Evolutionary conservation across 2,797 vertebrate species (phyloP), one percentile per base, ranked within the genome.

Genomic region (Karalla daura): DNA sequence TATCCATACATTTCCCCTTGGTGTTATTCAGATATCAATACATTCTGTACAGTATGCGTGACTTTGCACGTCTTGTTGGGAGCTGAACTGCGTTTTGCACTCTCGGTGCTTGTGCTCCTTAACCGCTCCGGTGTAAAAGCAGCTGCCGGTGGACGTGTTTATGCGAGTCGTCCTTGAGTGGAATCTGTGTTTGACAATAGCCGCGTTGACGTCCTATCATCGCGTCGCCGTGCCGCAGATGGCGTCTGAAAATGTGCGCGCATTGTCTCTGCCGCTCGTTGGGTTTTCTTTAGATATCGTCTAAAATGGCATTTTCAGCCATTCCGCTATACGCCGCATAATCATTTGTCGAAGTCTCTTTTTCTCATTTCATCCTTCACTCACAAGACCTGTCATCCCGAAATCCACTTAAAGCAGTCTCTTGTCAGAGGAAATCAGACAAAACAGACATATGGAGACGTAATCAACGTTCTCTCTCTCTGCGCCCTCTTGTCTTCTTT

Each of bases 271-370:
- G n/a, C n/a, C n/a, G n/a, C 50, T 39, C 36, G 41, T 43, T 41
- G 51, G 81, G n/a, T n/a, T 73, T 67, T 50, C 72, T 62, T 76
- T 23, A 24, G 56, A 70, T 71, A 49, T 68, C n/a, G n/a, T 70
- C 79, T 21, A 32, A 65, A 75, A 83, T 56, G 61, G 2, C 18
- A n/a, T n/a, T n/a, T 66, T 52, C 63, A 35, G 53, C 35, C 78
- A 78, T 83, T 81, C n/a, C n/a, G n/a, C n/a, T 74, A 66, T 56
- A 74, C 78, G 69, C n/a, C 74, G 70, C 79, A 84, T 86, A 70
- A 74, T 84, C 74, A 56, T 73, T 74, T 56, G 54, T 70, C 70
- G 52, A 18, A 64, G 65, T 66, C 62, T 52, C 60, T 60, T 49
- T 41, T 36, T 63, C 68, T 70, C 67, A 51, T 78, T 81, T 74